These are phyloP conservation scores for Philhelius pedissequus DNA, from an alignment of 2,888 invertebrate genomes.

Conservation along the genomic window DNA sequence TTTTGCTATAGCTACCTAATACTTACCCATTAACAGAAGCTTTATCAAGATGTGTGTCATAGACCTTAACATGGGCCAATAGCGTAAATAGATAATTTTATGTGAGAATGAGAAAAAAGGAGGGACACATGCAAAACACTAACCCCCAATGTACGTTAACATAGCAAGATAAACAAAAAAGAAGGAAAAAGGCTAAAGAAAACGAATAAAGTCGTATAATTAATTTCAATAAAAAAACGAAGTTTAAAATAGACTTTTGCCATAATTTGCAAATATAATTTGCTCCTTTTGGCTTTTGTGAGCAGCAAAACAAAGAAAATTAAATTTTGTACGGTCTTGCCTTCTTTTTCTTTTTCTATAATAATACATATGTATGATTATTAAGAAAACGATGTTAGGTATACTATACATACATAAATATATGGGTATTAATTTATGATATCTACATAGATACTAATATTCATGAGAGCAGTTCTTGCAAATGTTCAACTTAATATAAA, in stretches of 20 bases:
- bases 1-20: too few species aligned
- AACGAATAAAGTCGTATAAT: constrained; percentile 18
- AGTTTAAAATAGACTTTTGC: not conserved
- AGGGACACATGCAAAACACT: constrained; percentile 3
- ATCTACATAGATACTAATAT: too few species aligned
- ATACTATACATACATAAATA: too few species aligned
- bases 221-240: constrained; percentile 32
- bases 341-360: not conserved
- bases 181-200: not conserved
- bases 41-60: not conserved
- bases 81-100: not conserved
- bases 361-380: too few species aligned
- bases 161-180: too few species aligned
- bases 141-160: not conserved
- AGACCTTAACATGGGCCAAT: not conserved
- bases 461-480: too few species aligned
- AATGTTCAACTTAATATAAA: too few species aligned
- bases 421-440: too few species aligned
- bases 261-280: constrained; percentile 36
- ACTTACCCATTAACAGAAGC: too few species aligned
- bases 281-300: not conserved
- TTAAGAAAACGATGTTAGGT: not conserved
- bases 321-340: not conserved
- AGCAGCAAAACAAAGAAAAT: not conserved
- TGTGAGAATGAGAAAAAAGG: not conserved